Conservation (phyloP, 2,888 invertebrate species). For the Hartigia nigra region DNA sequence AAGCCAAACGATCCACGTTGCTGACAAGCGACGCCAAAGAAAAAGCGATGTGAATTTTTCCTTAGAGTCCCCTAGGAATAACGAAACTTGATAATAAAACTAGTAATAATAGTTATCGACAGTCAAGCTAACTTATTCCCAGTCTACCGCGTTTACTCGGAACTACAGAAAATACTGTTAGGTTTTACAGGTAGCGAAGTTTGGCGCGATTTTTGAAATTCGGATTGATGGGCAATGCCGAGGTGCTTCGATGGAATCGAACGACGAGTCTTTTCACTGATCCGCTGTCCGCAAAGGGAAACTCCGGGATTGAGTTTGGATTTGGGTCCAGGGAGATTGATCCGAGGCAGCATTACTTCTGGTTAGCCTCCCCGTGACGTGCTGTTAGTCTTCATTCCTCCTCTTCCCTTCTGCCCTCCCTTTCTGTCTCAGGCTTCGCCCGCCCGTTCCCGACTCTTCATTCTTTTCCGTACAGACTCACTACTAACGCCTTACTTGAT, state of each 20-base stretch:
- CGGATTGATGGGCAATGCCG: neutral
- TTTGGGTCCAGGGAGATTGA: constrained; percentile 57
- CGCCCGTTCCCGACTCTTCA: neutral
- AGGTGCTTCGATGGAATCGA: neutral
- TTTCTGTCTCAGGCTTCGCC: too few relatives aligned
- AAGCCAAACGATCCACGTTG: constrained; percentile 1
- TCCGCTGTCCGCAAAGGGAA: neutral
- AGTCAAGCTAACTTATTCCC: neutral
- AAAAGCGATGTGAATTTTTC: neutral
- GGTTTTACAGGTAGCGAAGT: neutral
- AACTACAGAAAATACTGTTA: neutral
- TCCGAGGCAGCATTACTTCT: constrained; percentile 63
- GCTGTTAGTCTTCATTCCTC: constrained; percentile 65
- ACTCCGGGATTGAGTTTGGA: constrained; percentile 36
- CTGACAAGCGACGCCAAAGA: neutral
- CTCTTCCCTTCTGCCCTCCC: constrained; percentile 22
- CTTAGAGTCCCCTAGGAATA: neutral
- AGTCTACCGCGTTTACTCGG: neutral
- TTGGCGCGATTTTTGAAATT: neutral
- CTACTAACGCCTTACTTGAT: constrained; percentile 58
- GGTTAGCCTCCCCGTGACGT: constrained; percentile 63
- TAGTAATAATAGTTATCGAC: neutral
- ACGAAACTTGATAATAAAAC: neutral
- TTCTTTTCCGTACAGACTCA: constrained; percentile 22
- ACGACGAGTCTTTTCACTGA: neutral